Evolutionary conservation across 2,797 vertebrate species (phyloP), one percentile per base, ranked within the genome.

Genomic region (Pogoniulus pusillus): DNA sequence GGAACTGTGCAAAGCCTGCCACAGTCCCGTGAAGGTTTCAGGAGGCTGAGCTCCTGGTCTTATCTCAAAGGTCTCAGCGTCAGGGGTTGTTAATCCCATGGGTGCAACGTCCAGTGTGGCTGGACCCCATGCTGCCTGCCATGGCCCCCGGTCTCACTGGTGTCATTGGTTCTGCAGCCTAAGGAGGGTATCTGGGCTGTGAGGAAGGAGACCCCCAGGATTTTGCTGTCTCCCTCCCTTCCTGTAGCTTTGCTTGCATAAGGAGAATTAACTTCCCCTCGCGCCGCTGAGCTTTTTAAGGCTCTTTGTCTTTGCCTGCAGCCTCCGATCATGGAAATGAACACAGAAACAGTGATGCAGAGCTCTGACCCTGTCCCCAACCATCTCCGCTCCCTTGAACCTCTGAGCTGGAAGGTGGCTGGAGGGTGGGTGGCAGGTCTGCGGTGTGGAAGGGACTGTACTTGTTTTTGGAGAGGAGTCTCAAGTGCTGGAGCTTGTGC

Each of bases 341-440:
- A 70, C 60, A 3, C 0, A 1, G 77, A 54, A 73, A 77, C 70
- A 2, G 0, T 0, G 4, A 9, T 0, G 0, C 45, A 26, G 27
- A 75, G 64, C 29, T 62, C 55, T 12, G 16, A 0, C 8, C 39
- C 73, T 2, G 16, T 1, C 1, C 17, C 69, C 18, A 1, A 27
- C 29, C 77, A 2, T 24, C 72, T 71, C 55, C 0, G 0, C 37
- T 66, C 0, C 0, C 53, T 60, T 2, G 0, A 41, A 7, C 18
- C 53, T 47, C 2, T 2, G 23, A 16, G 54, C 70, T 62, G 60
- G 69, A 39, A 66, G 37, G 39, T 15, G 41, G 51, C 58, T 74
- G 0, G 0, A 32, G 75, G 68, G 24, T 16, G 37, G 60, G 53
- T 26, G 65, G 18, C 27, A 41, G 19, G 11, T 53, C 58, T 29